Evolutionary conservation across 35 echinoderm and acorn worm genomes (phyloP), one percentile per base, ranked within the genome.

Genomic region (Acanthaster planci): DNA sequence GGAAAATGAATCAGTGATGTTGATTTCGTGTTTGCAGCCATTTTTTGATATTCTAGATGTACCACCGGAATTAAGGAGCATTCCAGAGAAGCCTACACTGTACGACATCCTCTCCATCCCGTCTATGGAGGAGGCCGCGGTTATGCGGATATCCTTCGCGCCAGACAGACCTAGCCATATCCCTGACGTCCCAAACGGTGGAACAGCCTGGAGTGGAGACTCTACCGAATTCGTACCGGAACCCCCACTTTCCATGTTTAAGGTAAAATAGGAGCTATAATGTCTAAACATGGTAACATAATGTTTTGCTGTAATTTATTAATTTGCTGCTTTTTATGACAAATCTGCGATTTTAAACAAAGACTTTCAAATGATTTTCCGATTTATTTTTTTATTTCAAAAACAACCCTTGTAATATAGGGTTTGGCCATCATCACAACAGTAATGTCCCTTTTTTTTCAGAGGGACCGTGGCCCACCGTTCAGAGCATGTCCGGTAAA

Each of bases 31-130:
- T 23, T 31, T 72, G 23, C 30, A 89, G 60, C 87, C 87, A 37
- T 89, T 89, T 37, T 34, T 54, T 32, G 87, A 89, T 42, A 89
- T 89, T 39, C 57, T 89, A 51, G 87, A 89, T 40, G 77, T 89
- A 17, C 87, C 87, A 38, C 87, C 87, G 10, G 79, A 82, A 52
- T 42, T 83, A 81, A 39, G 87, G 38, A 80, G 37, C 39, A 60
- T 89, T 36, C 87, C 87, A 26, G 79, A 84, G 23, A 59, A 80
- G 53, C 59, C 80, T 32, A 77, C 87, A 10, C 47, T 89, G n/a
- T 83, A 58, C 56, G 81, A 83, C 59, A 34, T 83, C 14, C 38
- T 83, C 53, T 37, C 53, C 18, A 83, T 83, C 19, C 81, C 81
- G 35, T 57, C 81, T 22, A 37, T 83, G 56, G 81, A 83, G 38